Percentiles rank a stretch among this genome's conserved stretches.
Evolutionary conservation across 2,797 vertebrate species (phyloP).

Genomic region (Centropyge bicolor): DNA sequence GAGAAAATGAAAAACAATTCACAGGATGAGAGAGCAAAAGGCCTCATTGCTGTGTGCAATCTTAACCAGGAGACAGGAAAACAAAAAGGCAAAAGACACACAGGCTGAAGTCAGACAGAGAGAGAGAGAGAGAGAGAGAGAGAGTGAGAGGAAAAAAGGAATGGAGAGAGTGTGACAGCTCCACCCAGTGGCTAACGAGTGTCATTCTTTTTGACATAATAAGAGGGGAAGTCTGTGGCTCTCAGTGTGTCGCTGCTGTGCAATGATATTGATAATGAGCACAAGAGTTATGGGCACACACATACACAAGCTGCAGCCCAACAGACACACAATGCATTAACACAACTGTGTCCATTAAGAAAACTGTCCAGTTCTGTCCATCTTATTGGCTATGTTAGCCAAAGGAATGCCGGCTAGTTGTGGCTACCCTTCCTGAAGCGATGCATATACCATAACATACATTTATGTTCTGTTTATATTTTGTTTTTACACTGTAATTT

Average conservation of each 20-base stretch:
- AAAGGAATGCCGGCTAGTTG: not conserved
- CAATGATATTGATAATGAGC: slow-evolving; percentile 17
- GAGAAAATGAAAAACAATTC: slow-evolving; percentile 30
- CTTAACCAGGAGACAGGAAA: slow-evolving; percentile 49
- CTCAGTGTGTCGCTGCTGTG: slow-evolving; percentile 11
- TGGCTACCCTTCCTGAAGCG: not conserved
- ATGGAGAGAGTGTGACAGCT: slow-evolving; percentile 80
- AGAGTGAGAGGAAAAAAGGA: slow-evolving; percentile 2
- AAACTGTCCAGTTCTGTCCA: not conserved
- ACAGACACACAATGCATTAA: not conserved
- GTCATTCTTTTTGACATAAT: slow-evolving; percentile 30
- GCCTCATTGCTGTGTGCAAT: slow-evolving; percentile 47
- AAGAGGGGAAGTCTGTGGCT: slow-evolving; percentile 21
- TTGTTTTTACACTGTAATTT: not conserved
- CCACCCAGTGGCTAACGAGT: slow-evolving; percentile 81
- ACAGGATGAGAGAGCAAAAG: slow-evolving; percentile 8
- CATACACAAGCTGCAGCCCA: slow-evolving; percentile 8
- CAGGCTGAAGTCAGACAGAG: slow-evolving; percentile 21
- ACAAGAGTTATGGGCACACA: not conserved
- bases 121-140: slow-evolving; percentile 5
- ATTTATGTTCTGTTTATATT: not conserved
- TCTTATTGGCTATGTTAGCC: not conserved
- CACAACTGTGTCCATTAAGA: not conserved
- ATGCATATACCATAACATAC: not conserved
- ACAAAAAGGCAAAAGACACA: slow-evolving; percentile 45